phyloP scores from a whole-genome alignment of 1,140 invertebrate species.

The Stegodyphus dumicola region DNA sequence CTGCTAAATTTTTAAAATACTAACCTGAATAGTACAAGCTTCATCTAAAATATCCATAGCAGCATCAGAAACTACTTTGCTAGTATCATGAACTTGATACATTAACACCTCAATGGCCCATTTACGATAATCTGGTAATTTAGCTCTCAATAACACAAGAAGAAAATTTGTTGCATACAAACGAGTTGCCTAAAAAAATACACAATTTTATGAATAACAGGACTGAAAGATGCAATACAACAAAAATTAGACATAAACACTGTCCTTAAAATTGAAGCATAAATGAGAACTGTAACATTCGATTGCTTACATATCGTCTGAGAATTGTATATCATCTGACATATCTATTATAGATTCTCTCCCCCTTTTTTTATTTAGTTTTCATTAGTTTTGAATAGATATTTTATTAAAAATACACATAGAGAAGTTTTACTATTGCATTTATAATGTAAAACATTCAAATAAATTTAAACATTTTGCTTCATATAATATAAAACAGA shows the following conservation, averaged over 20 bases:
- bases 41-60: constrained; percentile 90
- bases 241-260: not conserved
- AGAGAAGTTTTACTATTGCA: no score
- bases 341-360: no score
- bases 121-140: constrained; percentile 70
- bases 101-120: constrained; percentile 89
- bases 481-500: no score
- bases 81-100: constrained; percentile 83
- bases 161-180: constrained; percentile 92
- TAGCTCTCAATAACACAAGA: constrained; percentile 82
- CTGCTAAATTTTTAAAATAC: not conserved
- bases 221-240: not conserved
- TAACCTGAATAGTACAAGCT: constrained; percentile 85
- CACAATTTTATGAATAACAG: constrained; percentile 32
- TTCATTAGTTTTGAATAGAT: no score
- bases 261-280: not conserved
- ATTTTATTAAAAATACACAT: no score
- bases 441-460: no score
- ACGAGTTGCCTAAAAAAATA: constrained; percentile 76
- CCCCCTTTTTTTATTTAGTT: no score
- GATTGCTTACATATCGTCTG: no score
- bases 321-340: no score
- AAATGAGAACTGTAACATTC: no score
- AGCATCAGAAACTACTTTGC: constrained; percentile 77
- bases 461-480: no score